Evolutionary conservation across 2,113 vertebrate genomes (phyloP), one percentile per base, ranked within the genome.

Genomic region (Trichechus manatus): DNA sequence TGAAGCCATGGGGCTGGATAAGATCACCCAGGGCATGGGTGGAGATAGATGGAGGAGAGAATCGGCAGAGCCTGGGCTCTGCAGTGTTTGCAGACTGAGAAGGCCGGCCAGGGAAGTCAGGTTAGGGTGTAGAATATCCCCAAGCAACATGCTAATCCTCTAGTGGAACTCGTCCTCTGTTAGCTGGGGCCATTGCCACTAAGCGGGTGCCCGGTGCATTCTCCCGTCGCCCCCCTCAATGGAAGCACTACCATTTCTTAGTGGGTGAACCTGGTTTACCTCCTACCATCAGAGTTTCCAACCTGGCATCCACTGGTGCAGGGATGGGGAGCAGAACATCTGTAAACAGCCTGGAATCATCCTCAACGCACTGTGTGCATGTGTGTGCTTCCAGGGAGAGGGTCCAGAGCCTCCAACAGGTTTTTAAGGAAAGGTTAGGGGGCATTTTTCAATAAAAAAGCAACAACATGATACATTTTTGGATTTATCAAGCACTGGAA

Each of bases 151-250:
- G 56, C 27, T 47, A 5, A 2, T 27, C 77, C 47, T 33, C 3
- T 7, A 6, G 1, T 5, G 36, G 11, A 6, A 7, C 7, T 3
- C 0, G 5, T 2, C 77, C 8, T n/a, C 25, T 5, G 8, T 17
- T 44, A 56, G 10, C 47, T 5, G 13, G 56, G n/a, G 22, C 9
- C 10, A 2, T 14, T 6, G 8, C 3, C 6, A 0, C 4, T 3
- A 2, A 8, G 72, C 1, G 3, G 17, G 4, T 1, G 0, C 2
- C 4, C 0, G 3, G 64, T 0, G 4, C n/a, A 3, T 7, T 29
- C 9, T n/a, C 39, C 53, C 33, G 8, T 53, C 33, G 10, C 17
- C 39, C 3, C 0, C 47, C 68, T 74, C 27, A 20, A 5, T 6
- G 10, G 77, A 19, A 42, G 23, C 1, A 1, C 27, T 20, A 56